Percentiles rank a stretch among this genome's conserved stretches.
Conservation (phyloP, 2,113 vertebrate genomes). For the Xenus cinereus region DNA sequence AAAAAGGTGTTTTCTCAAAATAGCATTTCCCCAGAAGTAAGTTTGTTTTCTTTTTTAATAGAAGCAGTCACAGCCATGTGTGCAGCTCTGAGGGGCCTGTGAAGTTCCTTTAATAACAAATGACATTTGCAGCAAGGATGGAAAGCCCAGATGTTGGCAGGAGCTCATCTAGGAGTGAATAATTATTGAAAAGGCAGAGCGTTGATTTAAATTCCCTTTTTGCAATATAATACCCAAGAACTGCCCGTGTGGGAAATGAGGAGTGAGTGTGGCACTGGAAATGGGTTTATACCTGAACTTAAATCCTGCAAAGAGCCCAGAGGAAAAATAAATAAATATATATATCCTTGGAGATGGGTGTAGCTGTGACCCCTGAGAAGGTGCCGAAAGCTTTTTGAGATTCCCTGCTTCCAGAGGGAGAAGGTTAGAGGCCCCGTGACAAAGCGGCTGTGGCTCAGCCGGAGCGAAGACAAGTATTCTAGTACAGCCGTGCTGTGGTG, state of each 20-base stretch:
- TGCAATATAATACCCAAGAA: not conserved
- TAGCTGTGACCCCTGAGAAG: accelerated
- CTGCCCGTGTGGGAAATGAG: not conserved
- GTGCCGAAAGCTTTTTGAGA: not conserved
- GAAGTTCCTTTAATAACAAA: not conserved
- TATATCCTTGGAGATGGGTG: not conserved
- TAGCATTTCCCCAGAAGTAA: not conserved
- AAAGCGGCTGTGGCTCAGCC: not conserved
- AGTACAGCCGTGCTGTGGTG: not conserved
- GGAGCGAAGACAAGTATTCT: not conserved
- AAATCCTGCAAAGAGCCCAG: not conserved
- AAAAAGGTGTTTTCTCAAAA: not conserved
- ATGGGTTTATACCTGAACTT: not conserved
- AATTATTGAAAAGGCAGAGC: not conserved
- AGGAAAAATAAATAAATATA: too few species aligned
- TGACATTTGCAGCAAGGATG: not conserved
- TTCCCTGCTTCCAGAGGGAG: not conserved
- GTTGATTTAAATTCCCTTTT: not conserved
- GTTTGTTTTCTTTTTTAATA: not conserved
- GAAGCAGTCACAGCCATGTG: not conserved
- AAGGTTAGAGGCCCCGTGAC: accelerated
- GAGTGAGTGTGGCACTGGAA: not conserved
- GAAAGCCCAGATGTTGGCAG: not conserved
- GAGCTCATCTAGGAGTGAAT: not conserved
- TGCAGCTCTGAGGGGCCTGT: not conserved